Conservation (phyloP, 2,888 invertebrate species). For the Ramazzottius varieornatus region DNA sequence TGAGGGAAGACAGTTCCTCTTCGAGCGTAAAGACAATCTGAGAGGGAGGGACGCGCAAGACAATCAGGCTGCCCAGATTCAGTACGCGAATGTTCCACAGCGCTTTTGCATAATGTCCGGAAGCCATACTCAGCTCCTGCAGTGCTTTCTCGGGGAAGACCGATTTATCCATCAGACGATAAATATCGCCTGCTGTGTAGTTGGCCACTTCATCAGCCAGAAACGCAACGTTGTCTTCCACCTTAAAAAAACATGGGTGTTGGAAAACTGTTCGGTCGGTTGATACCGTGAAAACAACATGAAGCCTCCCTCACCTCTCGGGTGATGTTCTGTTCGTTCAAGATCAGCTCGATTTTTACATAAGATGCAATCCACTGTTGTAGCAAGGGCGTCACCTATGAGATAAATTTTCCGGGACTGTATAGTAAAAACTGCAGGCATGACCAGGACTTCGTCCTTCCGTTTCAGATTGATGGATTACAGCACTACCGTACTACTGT, state of each 20-base stretch:
- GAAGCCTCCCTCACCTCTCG: no score
- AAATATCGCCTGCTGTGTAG: not conserved
- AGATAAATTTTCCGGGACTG: no score
- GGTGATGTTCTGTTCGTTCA: no score
- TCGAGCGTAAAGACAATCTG: not conserved
- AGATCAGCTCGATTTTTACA: not conserved
- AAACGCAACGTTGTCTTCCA: not conserved
- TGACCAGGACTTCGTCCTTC: no score
- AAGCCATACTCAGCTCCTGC: not conserved
- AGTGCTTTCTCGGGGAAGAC: not conserved
- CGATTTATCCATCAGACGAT: not conserved
- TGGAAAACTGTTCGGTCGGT: no score
- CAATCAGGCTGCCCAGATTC: not conserved
- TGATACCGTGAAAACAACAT: no score
- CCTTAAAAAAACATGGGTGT: not conserved
- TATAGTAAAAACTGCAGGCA: no score
- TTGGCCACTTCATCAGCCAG: not conserved
- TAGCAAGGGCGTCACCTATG: not conserved
- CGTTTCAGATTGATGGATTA: no score
- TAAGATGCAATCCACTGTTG: not conserved
- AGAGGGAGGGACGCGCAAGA: not conserved
- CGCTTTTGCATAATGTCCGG: not conserved
- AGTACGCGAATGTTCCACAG: not conserved
- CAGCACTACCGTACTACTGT: no score
- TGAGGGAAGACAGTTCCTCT: not conserved